phyloP scores from a whole-genome alignment of 2,797 vertebrate genomes.

The Labeo calbasu region DNA sequence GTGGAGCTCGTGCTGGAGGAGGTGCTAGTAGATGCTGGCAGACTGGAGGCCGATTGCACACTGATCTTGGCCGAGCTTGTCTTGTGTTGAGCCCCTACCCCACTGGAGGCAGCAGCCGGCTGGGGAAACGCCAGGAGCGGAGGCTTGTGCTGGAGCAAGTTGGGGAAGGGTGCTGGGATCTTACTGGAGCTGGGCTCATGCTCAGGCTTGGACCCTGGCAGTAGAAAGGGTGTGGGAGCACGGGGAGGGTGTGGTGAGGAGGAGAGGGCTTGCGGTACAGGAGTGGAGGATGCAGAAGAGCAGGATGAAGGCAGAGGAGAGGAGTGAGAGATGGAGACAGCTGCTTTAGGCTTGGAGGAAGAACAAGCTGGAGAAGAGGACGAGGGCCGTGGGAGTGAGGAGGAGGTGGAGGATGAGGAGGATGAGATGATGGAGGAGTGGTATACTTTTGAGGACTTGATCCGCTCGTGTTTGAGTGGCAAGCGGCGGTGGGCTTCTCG shows the following conservation, averaged over 20 bases:
- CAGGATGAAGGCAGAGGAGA: slow-evolving; percentile 75
- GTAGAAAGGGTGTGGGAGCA: slow-evolving; percentile 82
- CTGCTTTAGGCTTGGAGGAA: slow-evolving; percentile 80
- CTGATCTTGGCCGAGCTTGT: slow-evolving; percentile 66
- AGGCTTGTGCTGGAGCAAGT: slow-evolving; percentile 90
- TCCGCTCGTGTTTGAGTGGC: slow-evolving; percentile 75
- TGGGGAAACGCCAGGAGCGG: slow-evolving; percentile 90
- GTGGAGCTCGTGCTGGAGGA: slow-evolving; percentile 71
- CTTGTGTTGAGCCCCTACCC: slow-evolving; percentile 81
- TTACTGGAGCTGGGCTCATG: slow-evolving; percentile 78
- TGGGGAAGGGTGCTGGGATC: slow-evolving; percentile 92
- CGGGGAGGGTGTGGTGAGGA: slow-evolving; percentile 81
- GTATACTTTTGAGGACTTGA: slow-evolving; percentile 77
- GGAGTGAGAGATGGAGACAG: slow-evolving; percentile 79
- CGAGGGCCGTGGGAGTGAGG: slow-evolving; percentile 72
- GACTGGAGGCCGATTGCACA: slow-evolving; percentile 52
- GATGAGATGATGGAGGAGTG: slow-evolving; percentile 66
- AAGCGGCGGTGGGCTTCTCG: slow-evolving; percentile 73
- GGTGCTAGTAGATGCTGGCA: slow-evolving; percentile 65
- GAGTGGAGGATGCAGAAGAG: slow-evolving; percentile 77
- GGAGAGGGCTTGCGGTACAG: slow-evolving; percentile 77
- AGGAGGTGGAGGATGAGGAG: slow-evolving; percentile 70
- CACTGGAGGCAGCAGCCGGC: slow-evolving; percentile 82
- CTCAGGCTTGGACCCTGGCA: slow-evolving; percentile 78
- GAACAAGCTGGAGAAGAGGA: slow-evolving; percentile 75